phyloP scores from a whole-genome alignment of 2,113 vertebrate species.

The Crotalus viridis region DNA sequence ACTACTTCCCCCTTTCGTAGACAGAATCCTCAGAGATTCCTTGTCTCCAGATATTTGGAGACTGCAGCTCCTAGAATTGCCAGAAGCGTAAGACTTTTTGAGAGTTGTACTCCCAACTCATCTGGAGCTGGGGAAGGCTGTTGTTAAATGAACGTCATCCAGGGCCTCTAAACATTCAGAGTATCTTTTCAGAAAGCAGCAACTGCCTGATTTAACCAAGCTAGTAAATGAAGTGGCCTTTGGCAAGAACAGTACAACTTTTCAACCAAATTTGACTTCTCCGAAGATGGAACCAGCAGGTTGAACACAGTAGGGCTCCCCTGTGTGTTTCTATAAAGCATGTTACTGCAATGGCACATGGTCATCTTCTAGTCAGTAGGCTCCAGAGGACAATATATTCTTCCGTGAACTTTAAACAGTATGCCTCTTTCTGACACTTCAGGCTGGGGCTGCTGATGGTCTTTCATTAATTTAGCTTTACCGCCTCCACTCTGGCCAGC shows the following conservation, averaged over 20 bases:
- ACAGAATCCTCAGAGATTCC: neutral
- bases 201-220: neutral
- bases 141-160: neutral
- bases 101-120: neutral
- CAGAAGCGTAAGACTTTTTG: neutral
- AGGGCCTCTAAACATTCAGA: neutral
- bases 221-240: neutral
- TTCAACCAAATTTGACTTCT: neutral
- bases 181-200: no score
- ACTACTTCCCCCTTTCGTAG: neutral
- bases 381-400: neutral
- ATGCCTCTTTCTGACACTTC: neutral
- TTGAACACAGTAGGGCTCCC: neutral
- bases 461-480: constrained; percentile 2
- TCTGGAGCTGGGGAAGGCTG: neutral
- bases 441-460: neutral
- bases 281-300: neutral
- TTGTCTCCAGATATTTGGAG: neutral
- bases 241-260: neutral
- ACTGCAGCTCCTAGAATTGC: neutral
- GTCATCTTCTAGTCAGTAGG: neutral
- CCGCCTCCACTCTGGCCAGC: neutral
- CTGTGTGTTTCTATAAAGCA: neutral
- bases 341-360: neutral
- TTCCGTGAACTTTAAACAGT: neutral